phyloP scores from a whole-genome alignment of 2,797 vertebrate genomes.

The Onychomys leucogaster region DNA sequence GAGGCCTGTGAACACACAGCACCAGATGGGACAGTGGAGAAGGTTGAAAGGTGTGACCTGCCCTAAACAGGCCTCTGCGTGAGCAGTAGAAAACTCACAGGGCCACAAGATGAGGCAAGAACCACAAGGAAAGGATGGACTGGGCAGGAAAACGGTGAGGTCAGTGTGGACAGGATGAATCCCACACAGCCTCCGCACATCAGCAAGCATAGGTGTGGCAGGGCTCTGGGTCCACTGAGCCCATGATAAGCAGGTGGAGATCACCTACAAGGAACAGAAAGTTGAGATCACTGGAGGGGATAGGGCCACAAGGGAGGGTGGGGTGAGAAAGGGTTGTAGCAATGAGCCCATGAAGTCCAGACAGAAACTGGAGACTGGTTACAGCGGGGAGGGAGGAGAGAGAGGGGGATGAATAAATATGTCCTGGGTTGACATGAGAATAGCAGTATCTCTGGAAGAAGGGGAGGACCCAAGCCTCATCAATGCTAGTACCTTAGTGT shows the following conservation, averaged over 20 bases:
- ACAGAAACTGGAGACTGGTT: neutral
- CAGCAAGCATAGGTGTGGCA: neutral
- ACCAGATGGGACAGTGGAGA: neutral
- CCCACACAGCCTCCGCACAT: neutral
- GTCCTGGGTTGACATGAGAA: neutral
- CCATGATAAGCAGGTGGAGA: neutral
- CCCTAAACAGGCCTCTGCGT: neutral
- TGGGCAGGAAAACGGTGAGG: neutral
- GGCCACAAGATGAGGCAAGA: neutral
- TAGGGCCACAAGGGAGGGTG: neutral
- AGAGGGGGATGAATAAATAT: neutral
- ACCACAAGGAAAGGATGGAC: neutral
- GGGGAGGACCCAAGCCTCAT: neutral
- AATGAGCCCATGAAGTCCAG: neutral
- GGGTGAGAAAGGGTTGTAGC: neutral
- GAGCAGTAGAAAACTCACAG: neutral
- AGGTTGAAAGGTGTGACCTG: neutral
- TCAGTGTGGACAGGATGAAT: neutral
- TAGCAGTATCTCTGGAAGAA: neutral
- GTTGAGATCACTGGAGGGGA: neutral
- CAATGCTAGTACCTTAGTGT: neutral
- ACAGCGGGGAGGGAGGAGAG: too few species aligned
- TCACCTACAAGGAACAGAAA: neutral
- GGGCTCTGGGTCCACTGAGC: neutral
- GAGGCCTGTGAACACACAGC: too few species aligned